These are phyloP conservation scores for Dysmachus trigonus DNA, from an alignment of 2,888 invertebrate species.

Conservation along the genomic window DNA sequence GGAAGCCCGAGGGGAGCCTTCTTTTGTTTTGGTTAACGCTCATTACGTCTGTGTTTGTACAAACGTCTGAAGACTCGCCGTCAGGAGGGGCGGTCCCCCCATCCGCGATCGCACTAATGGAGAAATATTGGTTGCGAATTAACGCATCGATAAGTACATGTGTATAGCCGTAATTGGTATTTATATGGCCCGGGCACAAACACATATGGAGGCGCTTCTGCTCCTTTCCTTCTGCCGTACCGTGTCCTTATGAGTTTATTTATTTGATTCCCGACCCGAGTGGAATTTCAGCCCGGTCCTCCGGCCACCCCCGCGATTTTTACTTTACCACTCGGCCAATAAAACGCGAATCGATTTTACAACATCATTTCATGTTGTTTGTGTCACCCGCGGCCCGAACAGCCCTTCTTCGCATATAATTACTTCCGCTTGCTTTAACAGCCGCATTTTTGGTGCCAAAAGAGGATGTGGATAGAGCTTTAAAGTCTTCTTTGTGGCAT, in stretches of 20 bases:
- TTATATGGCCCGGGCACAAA: conserved; percentile 29
- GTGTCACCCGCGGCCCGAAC: neutral
- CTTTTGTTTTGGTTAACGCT: conserved; percentile 48
- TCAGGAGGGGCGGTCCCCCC: neutral
- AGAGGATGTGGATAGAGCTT: neutral
- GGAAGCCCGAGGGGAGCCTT: neutral
- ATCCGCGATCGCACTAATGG: conserved; percentile 44
- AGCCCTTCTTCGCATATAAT: neutral
- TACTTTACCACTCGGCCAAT: conserved; percentile 13
- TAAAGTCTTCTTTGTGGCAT: neutral
- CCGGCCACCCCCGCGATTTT: conserved; percentile 1
- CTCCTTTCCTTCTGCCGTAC: neutral
- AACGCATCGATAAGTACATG: conserved; percentile 45
- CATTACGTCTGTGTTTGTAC: conserved; percentile 40
- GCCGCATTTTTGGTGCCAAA: neutral
- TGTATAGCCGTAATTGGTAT: conserved; percentile 44
- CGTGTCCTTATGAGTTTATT: conserved; percentile 15
- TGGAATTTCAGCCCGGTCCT: neutral
- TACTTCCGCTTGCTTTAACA: neutral
- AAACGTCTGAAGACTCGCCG: neutral
- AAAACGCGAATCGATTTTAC: conserved; percentile 30
- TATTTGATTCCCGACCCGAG: conserved; percentile 24
- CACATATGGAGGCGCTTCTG: neutral
- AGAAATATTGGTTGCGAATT: conserved; percentile 49
- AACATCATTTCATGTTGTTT: conserved; percentile 22